Percentiles rank a stretch among this genome's conserved stretches.
These are phyloP conservation scores for Lepidonotus clava DNA, from an alignment of 2,888 invertebrate genomes.

Conservation along the genomic window DNA sequence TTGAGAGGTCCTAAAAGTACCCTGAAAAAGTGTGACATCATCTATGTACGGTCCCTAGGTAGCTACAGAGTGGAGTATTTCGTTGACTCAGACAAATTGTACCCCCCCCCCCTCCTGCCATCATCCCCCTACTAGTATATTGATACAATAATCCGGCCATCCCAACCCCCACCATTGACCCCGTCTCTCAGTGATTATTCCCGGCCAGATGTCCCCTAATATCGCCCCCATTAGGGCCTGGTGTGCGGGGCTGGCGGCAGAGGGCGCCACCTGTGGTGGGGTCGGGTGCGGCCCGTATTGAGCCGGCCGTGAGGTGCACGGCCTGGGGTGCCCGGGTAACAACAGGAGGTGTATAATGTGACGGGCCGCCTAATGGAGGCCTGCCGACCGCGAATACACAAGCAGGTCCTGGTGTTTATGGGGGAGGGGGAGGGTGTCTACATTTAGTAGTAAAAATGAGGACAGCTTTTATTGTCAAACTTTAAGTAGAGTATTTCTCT, in stretches of 20 bases:
- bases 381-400: neutral
- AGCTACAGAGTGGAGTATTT: too few relatives aligned
- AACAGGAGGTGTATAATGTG: conserved; percentile 46
- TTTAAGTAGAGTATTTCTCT: too few relatives aligned
- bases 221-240: neutral
- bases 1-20: too few relatives aligned
- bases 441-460: too few relatives aligned
- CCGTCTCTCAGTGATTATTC: conserved; percentile 39
- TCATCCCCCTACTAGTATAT: neutral
- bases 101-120: neutral
- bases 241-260: neutral
- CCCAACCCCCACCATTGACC: neutral
- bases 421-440: too few relatives aligned
- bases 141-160: neutral
- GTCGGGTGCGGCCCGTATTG: conserved; percentile 14
- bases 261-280: neutral
- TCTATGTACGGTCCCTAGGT: neutral
- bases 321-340: neutral
- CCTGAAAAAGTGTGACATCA: too few relatives aligned
- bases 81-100: neutral
- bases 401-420: too few relatives aligned
- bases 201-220: neutral
- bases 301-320: neutral
- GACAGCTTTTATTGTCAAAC: too few relatives aligned
- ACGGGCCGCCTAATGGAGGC: conserved; percentile 24